A percentile compares a stretch with the other conserved stretches of the same genome.
phyloP scores from a whole-genome alignment of 2,888 invertebrate species.

The Abscondita cerata region DNA sequence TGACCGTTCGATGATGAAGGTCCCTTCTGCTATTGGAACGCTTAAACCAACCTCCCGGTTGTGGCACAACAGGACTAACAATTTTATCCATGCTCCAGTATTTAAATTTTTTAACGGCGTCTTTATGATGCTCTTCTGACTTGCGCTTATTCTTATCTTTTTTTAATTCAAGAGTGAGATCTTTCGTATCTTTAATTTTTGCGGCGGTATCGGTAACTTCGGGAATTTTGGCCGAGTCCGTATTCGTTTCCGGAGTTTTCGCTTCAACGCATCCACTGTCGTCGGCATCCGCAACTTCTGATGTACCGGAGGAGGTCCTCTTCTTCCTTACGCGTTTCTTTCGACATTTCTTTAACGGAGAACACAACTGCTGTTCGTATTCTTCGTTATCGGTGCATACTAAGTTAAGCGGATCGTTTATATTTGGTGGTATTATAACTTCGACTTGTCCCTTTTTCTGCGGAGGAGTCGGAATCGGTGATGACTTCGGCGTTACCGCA shows the following conservation, averaged over 20 bases:
- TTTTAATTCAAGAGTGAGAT: conserved; percentile 49
- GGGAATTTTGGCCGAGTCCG: conserved; percentile 57
- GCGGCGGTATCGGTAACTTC: conserved; percentile 53
- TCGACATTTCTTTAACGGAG: conserved; percentile 67
- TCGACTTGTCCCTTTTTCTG: conserved; percentile 82
- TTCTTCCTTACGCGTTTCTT: conserved; percentile 72
- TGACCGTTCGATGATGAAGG: conserved; percentile 54
- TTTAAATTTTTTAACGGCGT: conserved; percentile 68
- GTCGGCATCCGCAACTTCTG: conserved; percentile 43
- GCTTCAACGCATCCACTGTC: conserved; percentile 56
- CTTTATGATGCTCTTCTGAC: conserved; percentile 63
- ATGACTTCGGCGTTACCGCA: conserved; percentile 91
- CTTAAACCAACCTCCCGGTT: conserved; percentile 83
- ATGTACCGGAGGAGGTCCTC: conserved; percentile 59
- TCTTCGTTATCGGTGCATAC: conserved; percentile 81
- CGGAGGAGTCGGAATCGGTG: conserved; percentile 86
- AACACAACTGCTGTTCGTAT: conserved; percentile 80
- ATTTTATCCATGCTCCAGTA: conserved; percentile 80
- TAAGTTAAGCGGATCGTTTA: conserved; percentile 89
- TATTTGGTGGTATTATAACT: conserved; percentile 90
- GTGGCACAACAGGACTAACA: conserved; percentile 90
- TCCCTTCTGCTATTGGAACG: conserved; percentile 56
- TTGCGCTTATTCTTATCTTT: conserved; percentile 67
- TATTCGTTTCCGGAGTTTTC: conserved; percentile 54
- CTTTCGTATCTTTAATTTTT: conserved; percentile 43